These are phyloP conservation scores for Cynodonichthys magdalenae DNA, from an alignment of 2,797 vertebrate genomes.

Conservation along the genomic window DNA sequence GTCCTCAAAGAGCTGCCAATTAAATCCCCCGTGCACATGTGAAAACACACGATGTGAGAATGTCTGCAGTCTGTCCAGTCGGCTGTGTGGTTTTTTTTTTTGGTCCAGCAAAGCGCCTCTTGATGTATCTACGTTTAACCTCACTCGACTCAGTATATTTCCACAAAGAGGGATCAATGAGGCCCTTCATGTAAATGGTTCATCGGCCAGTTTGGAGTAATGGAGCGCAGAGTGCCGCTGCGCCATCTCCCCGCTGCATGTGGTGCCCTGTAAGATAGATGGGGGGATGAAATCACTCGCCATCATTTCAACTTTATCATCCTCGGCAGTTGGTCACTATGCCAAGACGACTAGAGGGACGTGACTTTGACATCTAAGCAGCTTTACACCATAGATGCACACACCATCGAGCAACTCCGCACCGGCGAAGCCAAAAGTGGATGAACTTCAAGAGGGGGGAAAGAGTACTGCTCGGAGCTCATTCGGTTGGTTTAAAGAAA, in stretches of 20 bases:
- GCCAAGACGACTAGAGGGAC: slow-evolving; percentile 42
- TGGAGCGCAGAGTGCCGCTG: slow-evolving; percentile 51
- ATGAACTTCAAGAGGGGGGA: slow-evolving; percentile 30
- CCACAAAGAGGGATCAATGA: slow-evolving; percentile 72
- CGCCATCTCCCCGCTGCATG: slow-evolving; percentile 38
- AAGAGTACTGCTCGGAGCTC: slow-evolving; percentile 14
- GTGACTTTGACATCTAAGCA: slow-evolving; percentile 39
- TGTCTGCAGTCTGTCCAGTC: slow-evolving; percentile 2
- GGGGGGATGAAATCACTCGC: slow-evolving; percentile 54
- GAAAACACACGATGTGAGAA: slow-evolving; percentile 20
- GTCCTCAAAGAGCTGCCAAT: slow-evolving; percentile 21
- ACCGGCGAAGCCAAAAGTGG: slow-evolving; percentile 15
- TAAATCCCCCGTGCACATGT: slow-evolving; percentile 20
- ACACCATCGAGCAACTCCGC: slow-evolving; percentile 20
- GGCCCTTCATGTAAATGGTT: slow-evolving; percentile 68
- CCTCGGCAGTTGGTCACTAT: slow-evolving; percentile 58
- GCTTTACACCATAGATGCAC: slow-evolving; percentile 16
- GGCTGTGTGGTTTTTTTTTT: slow-evolving; percentile 24
- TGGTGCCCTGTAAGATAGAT: slow-evolving; percentile 62
- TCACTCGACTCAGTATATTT: slow-evolving; percentile 47
- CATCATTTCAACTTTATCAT: slow-evolving; percentile 68
- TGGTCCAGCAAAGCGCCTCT: slow-evolving; percentile 26
- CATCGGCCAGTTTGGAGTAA: slow-evolving; percentile 67
- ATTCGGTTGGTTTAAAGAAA: slow-evolving; percentile 27
- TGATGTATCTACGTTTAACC: slow-evolving; percentile 55